Percentiles rank a stretch among this genome's conserved stretches.
These are phyloP conservation scores for Taxidea taxus DNA, from an alignment of 2,113 vertebrate species.

Conservation along the genomic window DNA sequence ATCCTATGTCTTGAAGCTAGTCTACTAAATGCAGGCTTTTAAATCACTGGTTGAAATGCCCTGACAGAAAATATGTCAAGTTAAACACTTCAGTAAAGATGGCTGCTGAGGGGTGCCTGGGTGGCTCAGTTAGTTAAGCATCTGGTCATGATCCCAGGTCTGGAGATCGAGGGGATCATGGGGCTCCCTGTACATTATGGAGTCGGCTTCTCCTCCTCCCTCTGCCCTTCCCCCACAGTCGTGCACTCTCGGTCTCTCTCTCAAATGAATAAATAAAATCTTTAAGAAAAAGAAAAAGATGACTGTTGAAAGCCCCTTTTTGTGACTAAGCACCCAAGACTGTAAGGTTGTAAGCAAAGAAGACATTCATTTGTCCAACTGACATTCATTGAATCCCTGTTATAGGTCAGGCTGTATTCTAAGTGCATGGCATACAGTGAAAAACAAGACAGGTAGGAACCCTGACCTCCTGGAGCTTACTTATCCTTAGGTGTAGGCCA, in stretches of 20 bases:
- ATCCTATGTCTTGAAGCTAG: not conserved
- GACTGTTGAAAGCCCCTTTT: not conserved
- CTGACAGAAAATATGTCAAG: not conserved
- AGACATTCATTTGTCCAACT: not conserved
- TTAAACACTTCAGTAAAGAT: not conserved
- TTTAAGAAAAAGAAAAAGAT: not conserved
- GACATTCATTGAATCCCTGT: not conserved
- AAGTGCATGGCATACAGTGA: not conserved
- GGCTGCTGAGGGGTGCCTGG: not conserved
- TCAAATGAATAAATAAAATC: not conserved
- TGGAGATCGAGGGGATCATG: not conserved
- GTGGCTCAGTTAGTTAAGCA: not conserved
- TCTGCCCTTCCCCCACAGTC: not conserved
- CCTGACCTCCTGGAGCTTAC: not conserved
- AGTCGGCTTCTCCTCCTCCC: not conserved
- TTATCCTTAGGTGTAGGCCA: not conserved
- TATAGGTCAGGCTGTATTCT: not conserved
- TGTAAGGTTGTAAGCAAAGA: not conserved
- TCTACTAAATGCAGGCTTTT: not conserved
- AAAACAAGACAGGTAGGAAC: not conserved
- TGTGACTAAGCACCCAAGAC: not conserved
- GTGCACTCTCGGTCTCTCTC: not conserved
- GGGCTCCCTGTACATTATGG: not conserved
- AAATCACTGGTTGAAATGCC: constrained; percentile 1
- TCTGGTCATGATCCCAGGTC: not conserved